Percentiles rank a stretch among this genome's conserved stretches.
phyloP scores from a whole-genome alignment of 2,888 invertebrate genomes.

The Megaustenia siamemsis region DNA sequence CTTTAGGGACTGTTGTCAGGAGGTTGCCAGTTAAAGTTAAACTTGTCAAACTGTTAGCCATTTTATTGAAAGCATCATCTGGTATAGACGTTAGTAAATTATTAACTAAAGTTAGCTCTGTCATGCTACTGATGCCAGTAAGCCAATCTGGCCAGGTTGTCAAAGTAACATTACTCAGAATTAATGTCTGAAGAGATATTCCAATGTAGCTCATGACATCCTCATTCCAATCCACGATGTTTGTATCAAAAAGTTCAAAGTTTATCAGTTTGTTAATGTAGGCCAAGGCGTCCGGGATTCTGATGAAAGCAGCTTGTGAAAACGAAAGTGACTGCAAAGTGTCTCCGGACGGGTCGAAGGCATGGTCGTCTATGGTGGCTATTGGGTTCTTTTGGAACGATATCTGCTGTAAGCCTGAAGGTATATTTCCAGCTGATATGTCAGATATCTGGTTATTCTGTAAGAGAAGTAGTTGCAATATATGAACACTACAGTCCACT shows the following conservation, averaged over 20 bases:
- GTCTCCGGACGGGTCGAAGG: background rate
- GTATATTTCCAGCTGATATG: background rate
- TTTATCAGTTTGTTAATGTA: background rate
- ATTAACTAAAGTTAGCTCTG: background rate
- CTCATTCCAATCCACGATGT: background rate
- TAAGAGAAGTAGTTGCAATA: background rate
- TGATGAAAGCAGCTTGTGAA: background rate
- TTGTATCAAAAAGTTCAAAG: background rate
- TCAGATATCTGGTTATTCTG: background rate
- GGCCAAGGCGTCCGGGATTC: slow-evolving; percentile 12
- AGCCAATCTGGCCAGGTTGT: background rate
- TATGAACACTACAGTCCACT: too few relatives aligned
- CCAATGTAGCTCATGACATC: background rate
- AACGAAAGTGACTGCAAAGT: background rate
- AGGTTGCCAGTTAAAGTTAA: background rate
- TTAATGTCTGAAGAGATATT: background rate
- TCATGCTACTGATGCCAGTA: background rate
- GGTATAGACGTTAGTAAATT: background rate
- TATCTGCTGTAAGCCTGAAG: background rate
- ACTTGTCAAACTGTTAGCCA: background rate
- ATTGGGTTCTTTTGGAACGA: background rate
- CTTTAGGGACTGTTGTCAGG: slow-evolving; percentile 4
- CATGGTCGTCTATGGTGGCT: slow-evolving; percentile 1
- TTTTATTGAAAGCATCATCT: background rate
- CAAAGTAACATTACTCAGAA: background rate